phyloP scores from a whole-genome alignment of 2,797 vertebrate species.

The Podarcis lilfordi region DNA sequence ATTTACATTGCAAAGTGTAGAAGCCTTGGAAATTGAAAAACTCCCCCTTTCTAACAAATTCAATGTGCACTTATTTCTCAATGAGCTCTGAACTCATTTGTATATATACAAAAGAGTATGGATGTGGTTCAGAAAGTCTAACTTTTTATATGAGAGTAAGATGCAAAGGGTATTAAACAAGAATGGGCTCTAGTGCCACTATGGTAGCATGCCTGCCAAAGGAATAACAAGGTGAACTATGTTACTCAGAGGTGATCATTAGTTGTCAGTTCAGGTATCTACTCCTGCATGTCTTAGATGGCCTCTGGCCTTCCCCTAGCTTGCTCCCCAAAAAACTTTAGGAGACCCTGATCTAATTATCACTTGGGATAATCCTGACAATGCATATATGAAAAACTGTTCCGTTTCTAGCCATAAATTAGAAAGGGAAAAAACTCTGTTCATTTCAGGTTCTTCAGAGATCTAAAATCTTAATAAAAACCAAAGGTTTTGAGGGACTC shows the following conservation, averaged over 20 bases:
- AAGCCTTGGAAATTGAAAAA: conserved; percentile 44
- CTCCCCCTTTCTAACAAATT: conserved; percentile 40
- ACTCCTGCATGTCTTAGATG: not conserved
- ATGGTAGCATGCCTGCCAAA: not conserved
- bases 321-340: too few species aligned
- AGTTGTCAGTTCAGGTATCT: not conserved
- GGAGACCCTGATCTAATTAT: not conserved
- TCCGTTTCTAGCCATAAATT: not conserved
- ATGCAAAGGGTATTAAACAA: not conserved
- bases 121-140: not conserved
- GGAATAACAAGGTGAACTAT: too few species aligned
- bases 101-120: not conserved
- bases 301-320: not conserved
- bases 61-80: conserved; percentile 36
- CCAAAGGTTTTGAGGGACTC: not conserved
- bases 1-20: conserved; percentile 69
- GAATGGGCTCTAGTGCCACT: not conserved
- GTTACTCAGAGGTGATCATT: not conserved
- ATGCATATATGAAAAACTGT: too few species aligned
- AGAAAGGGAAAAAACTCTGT: not conserved
- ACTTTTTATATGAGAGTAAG: not conserved
- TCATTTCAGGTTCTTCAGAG: not conserved
- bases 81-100: conserved; percentile 31
- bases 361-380: too few species aligned
- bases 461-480: not conserved